Evolutionary conservation across 2,888 invertebrate genomes (phyloP).

Genomic region (Helicoverpa assulta): DNA sequence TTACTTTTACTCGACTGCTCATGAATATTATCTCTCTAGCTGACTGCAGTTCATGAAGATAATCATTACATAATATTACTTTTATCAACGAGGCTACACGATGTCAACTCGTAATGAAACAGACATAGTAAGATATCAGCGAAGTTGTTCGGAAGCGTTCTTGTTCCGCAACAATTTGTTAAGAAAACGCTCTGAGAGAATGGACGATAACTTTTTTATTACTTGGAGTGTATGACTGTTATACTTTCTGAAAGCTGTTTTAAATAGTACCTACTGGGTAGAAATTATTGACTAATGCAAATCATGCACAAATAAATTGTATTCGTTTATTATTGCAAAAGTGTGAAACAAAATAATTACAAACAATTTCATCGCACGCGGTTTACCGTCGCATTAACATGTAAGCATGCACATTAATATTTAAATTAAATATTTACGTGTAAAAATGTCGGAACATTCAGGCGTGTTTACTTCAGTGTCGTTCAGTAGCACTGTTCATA

Average conservation of each 20-base stretch:
- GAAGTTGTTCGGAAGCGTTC: conserved; percentile 1
- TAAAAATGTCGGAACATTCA: conserved; percentile 19
- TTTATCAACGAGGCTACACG: conserved; percentile 4
- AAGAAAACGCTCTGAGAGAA: conserved; percentile 4
- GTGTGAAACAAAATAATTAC: conserved; percentile 10
- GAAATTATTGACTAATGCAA: background rate
- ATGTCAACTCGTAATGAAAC: conserved; percentile 3
- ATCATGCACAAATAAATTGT: conserved; percentile 15
- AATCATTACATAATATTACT: background rate
- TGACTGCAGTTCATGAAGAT: conserved; percentile 1
- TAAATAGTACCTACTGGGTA: conserved; percentile 18
- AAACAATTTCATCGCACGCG: conserved; percentile 24
- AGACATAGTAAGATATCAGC: background rate
- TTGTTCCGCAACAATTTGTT: conserved; percentile 1
- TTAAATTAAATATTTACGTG: conserved; percentile 45
- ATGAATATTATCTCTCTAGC: conserved; percentile 7
- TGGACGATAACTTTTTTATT: conserved; percentile 5
- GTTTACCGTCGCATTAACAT: conserved; percentile 31
- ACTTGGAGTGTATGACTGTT: conserved; percentile 5
- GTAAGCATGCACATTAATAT: conserved; percentile 41
- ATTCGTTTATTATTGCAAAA: conserved; percentile 36
- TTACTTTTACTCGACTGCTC: conserved; percentile 1
- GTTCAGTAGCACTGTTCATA: conserved; percentile 16
- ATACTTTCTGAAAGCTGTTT: conserved; percentile 4
- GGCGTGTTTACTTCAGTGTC: conserved; percentile 41